Evolutionary conservation across 2,888 invertebrate genomes (phyloP).

Genomic region (Spatulosminthurus flaviceps): DNA sequence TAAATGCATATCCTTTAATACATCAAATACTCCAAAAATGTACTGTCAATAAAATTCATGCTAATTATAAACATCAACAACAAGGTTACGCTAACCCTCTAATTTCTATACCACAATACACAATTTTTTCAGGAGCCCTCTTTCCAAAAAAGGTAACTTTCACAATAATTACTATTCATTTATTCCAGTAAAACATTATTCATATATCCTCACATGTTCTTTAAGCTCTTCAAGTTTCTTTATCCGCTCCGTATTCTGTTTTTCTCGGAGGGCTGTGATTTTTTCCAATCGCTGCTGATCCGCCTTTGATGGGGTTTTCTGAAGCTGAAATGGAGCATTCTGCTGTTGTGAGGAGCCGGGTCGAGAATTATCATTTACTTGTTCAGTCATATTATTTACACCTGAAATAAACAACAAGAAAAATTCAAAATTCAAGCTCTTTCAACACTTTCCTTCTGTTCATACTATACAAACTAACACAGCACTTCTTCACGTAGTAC

Average conservation of each 20-base stretch:
- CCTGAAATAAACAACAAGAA: constrained; percentile 43
- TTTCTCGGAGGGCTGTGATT: constrained; percentile 73
- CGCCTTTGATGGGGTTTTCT: constrained; percentile 55
- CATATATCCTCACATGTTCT: constrained; percentile 71
- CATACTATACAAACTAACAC: too few relatives aligned
- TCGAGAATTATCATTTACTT: constrained; percentile 45
- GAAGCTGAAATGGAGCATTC: constrained; percentile 1
- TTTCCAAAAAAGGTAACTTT: too few relatives aligned
- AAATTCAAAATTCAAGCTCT: neutral
- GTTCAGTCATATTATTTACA: constrained; percentile 58
- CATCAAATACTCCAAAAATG: too few relatives aligned
- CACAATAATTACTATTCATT: too few relatives aligned
- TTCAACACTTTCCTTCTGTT: too few relatives aligned
- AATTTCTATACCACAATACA: too few relatives aligned
- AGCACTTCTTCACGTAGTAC: too few relatives aligned
- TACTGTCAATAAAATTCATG: too few relatives aligned
- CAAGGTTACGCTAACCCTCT: too few relatives aligned
- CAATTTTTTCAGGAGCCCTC: too few relatives aligned
- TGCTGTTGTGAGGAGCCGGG: constrained; percentile 34
- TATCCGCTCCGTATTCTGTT: constrained; percentile 88
- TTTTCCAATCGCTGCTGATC: constrained; percentile 66
- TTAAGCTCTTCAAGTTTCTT: constrained; percentile 88
- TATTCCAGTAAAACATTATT: neutral
- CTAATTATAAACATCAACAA: too few relatives aligned
- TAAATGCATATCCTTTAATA: too few relatives aligned